Evolutionary conservation across 2,888 invertebrate species (phyloP).

Genomic region (Melikaiella ostensackeni): DNA sequence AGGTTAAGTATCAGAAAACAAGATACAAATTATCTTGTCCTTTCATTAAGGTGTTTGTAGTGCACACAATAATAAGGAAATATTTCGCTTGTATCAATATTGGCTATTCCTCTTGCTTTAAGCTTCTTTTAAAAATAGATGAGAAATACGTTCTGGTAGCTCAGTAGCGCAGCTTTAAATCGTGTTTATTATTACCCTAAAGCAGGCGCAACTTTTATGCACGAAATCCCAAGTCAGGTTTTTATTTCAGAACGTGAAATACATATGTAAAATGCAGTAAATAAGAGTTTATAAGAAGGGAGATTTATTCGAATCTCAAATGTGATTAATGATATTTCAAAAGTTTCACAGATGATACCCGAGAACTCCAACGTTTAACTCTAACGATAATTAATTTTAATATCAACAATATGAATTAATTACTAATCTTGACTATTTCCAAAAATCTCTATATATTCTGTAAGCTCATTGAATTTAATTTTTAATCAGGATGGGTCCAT

Average conservation of each 20-base stretch:
- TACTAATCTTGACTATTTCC: too few relatives aligned
- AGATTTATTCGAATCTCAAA: background rate
- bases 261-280: background rate
- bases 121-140: background rate
- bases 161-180: slow-evolving; percentile 4
- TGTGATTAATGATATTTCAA: too few relatives aligned
- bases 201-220: background rate
- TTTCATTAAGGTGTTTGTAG: background rate
- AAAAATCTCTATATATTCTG: too few relatives aligned
- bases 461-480: too few relatives aligned
- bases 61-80: background rate
- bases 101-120: background rate
- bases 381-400: too few relatives aligned
- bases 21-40: background rate
- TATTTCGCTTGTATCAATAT: background rate
- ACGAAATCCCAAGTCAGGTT: too few relatives aligned
- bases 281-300: background rate
- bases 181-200: slow-evolving; percentile 22
- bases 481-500: too few relatives aligned
- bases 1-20: too few relatives aligned
- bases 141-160: background rate
- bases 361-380: too few relatives aligned
- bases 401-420: too few relatives aligned
- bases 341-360: too few relatives aligned
- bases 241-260: too few relatives aligned